A percentile compares a stretch with the other conserved stretches of the same genome.
Conservation (phyloP, 2,888 invertebrate species). For the Byasa hedistus region DNA sequence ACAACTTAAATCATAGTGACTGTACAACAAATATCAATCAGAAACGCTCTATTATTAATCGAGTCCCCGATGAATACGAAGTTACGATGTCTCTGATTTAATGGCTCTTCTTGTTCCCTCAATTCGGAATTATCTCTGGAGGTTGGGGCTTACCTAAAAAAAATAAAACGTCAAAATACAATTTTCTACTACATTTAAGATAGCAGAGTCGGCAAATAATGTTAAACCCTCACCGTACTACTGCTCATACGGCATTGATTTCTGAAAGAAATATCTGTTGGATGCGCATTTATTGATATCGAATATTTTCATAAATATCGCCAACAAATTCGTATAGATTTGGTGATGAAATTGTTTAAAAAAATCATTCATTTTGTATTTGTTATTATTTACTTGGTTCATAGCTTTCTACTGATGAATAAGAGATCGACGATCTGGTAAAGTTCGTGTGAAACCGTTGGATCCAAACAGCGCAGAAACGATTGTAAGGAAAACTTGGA, state of each 20-base stretch:
- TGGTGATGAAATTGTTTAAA: too few species aligned
- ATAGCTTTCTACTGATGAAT: too few species aligned
- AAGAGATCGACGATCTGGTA: too few species aligned
- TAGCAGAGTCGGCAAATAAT: not conserved
- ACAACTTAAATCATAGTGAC: not conserved
- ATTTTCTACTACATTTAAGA: not conserved
- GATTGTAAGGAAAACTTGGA: too few species aligned
- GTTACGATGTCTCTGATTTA: conserved; percentile 12
- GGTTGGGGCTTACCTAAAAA: not conserved
- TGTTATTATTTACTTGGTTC: too few species aligned
- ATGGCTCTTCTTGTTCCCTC: conserved; percentile 15
- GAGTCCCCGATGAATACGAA: conserved; percentile 2
- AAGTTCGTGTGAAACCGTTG: too few species aligned
- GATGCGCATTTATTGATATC: not conserved
- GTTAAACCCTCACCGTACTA: not conserved
- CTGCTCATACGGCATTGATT: not conserved
- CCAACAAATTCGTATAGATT: too few species aligned
- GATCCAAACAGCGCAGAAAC: too few species aligned
- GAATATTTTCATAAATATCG: not conserved
- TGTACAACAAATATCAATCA: conserved; percentile 23
- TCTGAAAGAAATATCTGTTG: not conserved
- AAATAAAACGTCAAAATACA: not conserved
- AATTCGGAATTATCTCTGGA: not conserved
- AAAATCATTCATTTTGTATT: too few species aligned
- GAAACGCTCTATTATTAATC: conserved; percentile 17